These are phyloP conservation scores for Invenusta paracnida DNA, from an alignment of 2,888 invertebrate species.

Conservation along the genomic window DNA sequence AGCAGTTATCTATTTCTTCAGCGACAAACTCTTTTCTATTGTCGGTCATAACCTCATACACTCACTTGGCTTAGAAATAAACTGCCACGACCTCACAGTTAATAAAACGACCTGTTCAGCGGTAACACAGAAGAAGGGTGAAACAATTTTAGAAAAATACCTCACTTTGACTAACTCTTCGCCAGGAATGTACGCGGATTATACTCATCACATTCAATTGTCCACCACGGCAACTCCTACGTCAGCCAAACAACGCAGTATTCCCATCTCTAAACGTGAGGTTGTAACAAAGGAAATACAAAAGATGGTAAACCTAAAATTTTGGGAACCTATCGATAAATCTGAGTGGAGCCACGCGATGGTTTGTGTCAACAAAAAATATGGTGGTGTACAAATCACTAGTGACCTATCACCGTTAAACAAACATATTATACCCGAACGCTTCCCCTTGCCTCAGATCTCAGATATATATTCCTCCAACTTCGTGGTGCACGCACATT, in stretches of 20 bases:
- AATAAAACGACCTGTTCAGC: background rate
- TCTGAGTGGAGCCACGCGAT: no score
- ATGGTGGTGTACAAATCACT: no score
- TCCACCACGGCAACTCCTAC: background rate
- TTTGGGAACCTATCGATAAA: background rate
- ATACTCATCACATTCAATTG: background rate
- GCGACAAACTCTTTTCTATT: background rate
- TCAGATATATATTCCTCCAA: no score
- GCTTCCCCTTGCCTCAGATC: background rate
- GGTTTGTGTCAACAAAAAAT: no score
- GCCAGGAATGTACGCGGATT: background rate
- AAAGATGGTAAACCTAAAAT: background rate
- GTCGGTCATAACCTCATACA: background rate
- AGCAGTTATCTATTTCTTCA: background rate
- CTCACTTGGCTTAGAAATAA: background rate
- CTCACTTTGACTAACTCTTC: background rate
- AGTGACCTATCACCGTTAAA: background rate
- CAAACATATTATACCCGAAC: background rate
- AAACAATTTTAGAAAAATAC: background rate
- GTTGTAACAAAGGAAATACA: background rate
- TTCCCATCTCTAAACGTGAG: background rate
- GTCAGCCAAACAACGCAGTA: background rate
- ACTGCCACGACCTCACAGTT: background rate
- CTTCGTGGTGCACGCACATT: background rate
- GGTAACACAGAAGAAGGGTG: background rate